Conservation (phyloP, 2,113 vertebrate genomes). For the Scortum barcoo region DNA sequence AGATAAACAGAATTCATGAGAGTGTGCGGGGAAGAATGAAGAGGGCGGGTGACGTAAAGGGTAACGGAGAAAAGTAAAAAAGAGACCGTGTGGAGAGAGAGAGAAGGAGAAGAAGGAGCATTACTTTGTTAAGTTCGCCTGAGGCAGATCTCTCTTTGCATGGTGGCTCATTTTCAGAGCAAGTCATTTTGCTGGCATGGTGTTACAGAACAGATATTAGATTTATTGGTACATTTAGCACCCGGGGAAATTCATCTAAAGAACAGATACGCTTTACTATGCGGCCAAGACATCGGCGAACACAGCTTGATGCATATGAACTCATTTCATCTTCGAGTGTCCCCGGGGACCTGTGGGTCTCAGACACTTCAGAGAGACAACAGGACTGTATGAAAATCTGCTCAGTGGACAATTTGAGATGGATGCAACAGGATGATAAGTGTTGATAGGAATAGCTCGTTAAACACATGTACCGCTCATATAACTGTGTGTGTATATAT, state of each 20-base stretch:
- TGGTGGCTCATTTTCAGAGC: conserved; percentile 45
- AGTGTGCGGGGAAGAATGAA: background rate
- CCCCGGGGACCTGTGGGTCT: background rate
- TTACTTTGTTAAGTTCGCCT: conserved; percentile 40
- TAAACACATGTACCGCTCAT: background rate
- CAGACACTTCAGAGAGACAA: background rate
- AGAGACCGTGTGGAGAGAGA: conserved; percentile 20
- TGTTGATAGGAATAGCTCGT: background rate
- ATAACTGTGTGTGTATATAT: background rate
- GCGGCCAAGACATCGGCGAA: background rate
- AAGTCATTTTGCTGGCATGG: conserved; percentile 26
- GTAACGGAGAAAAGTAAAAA: conserved; percentile 15
- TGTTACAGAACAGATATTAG: conserved; percentile 18
- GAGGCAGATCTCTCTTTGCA: conserved; percentile 35
- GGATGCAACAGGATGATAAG: background rate
- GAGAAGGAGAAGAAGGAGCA: conserved; percentile 21
- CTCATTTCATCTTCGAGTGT: background rate
- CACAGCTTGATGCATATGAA: conserved; percentile 6
- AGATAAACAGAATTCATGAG: conserved; percentile 7
- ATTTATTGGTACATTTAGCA: conserved; percentile 45
- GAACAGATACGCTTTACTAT: background rate
- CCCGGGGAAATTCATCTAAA: background rate
- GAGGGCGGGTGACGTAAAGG: background rate
- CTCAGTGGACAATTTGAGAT: background rate
- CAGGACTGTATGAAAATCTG: background rate